A percentile compares a stretch with the other conserved stretches of the same genome.
Evolutionary conservation across 2,888 invertebrate genomes (phyloP).

Genomic region (Adelphocoris suturalis): DNA sequence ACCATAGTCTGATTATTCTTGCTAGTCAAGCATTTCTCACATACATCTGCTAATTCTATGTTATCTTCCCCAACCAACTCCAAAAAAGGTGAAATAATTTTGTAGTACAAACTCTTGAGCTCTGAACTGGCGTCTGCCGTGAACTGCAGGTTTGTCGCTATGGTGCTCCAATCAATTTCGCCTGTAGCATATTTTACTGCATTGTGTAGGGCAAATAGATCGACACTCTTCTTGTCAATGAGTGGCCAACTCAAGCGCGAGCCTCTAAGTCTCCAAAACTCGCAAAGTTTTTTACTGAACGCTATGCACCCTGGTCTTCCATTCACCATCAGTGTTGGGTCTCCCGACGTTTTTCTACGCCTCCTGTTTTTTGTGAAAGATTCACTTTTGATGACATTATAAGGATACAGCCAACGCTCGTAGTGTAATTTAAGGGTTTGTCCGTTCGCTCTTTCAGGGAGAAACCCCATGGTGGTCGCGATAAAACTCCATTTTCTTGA

Average conservation of each 20-base stretch:
- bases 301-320: not conserved
- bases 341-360: not conserved
- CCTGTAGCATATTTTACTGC: conserved; percentile 94
- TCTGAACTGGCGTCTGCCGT: conserved; percentile 86
- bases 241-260: conserved; percentile 94
- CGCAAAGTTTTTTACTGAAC: conserved; percentile 95
- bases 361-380: not conserved
- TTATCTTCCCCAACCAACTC: not conserved
- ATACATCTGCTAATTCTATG: not conserved
- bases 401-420: not conserved
- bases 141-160: conserved; percentile 79
- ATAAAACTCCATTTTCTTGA: not conserved
- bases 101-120: conserved; percentile 94
- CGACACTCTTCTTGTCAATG: conserved; percentile 94
- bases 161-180: conserved; percentile 79
- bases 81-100: conserved; percentile 91
- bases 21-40: not conserved
- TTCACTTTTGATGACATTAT: not conserved
- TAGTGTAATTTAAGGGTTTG: conserved; percentile 96
- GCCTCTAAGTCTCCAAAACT: conserved; percentile 98
- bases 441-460: conserved; percentile 78
- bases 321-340: not conserved
- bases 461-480: not conserved
- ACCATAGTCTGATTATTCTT: not conserved
- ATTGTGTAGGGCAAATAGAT: conserved; percentile 93